Percentiles rank a stretch among this genome's conserved stretches.
These are phyloP conservation scores for Drosophila repletoides DNA, from an alignment of 1,140 invertebrate species.

Conservation along the genomic window DNA sequence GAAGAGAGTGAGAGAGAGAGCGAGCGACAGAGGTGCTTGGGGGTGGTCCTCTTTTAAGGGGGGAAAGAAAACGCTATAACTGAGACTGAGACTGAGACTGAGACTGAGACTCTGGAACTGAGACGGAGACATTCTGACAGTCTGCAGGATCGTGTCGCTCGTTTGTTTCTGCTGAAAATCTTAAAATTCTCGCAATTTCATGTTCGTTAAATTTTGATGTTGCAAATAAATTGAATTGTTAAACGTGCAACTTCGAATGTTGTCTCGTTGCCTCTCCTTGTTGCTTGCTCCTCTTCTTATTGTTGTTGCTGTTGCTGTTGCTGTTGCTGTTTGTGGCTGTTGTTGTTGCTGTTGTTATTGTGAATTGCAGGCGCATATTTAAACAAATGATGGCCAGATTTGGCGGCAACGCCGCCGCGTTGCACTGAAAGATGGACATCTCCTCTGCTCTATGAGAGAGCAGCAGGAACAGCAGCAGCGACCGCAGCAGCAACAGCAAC, in stretches of 20 bases:
- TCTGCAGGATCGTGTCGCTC: conserved; percentile 80
- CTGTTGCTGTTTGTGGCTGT: conserved; percentile 28
- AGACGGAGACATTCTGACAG: conserved; percentile 60
- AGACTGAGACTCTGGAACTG: conserved; percentile 28
- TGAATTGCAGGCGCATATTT: conserved; percentile 80
- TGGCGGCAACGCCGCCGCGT: conserved; percentile 45
- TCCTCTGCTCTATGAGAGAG: conserved; percentile 48
- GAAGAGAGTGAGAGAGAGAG: conserved; percentile 14
- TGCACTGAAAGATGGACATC: conserved; percentile 62
- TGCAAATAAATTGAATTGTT: conserved; percentile 83
- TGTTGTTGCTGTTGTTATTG: conserved; percentile 42
- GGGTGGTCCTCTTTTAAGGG: conserved; percentile 16
- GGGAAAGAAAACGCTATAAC: not conserved
- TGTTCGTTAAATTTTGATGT: conserved; percentile 82
- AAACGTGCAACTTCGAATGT: conserved; percentile 81
- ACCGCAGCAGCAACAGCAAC: not conserved
- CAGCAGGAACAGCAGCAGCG: not conserved
- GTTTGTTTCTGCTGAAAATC: conserved; percentile 82
- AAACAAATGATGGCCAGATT: conserved; percentile 82
- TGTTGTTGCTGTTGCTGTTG: conserved; percentile 15
- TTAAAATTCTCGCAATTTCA: conserved; percentile 83
- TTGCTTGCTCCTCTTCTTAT: too few species aligned
- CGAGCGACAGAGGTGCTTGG: conserved; percentile 9
- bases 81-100: conserved; percentile 11
- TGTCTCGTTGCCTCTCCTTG: conserved; percentile 51